A percentile compares a stretch with the other conserved stretches of the same genome.
Evolutionary conservation across 2,797 vertebrate species (phyloP).

Genomic region (Typhlichthys eigenmanni): DNA sequence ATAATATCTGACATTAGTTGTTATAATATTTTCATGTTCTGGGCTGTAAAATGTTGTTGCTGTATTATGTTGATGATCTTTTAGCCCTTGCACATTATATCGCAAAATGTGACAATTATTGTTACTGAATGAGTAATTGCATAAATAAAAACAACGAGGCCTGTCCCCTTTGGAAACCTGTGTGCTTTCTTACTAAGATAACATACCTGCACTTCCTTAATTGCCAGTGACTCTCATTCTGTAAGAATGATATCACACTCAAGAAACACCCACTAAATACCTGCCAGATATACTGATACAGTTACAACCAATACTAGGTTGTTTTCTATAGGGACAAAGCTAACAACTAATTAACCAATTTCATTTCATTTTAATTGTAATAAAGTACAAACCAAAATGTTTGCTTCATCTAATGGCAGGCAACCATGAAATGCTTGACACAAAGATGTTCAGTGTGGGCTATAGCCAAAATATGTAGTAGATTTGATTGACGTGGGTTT

Average conservation of each 20-base stretch:
- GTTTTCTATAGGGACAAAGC: not conserved
- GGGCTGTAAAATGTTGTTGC: not conserved
- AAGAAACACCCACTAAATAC: not conserved
- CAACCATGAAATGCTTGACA: not conserved
- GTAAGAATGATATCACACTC: not conserved
- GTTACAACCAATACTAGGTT: not conserved
- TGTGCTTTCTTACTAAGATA: conserved; percentile 10
- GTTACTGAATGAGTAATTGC: not conserved
- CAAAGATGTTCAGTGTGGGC: no score
- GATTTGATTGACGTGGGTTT: no score
- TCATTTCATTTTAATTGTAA: not conserved
- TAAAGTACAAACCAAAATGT: not conserved
- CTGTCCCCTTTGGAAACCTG: conserved; percentile 25
- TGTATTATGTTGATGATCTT: not conserved
- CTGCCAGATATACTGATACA: conserved; percentile 6
- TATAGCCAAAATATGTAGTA: no score
- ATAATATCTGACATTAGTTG: not conserved
- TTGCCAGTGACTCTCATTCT: conserved; percentile 14
- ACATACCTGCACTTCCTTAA: conserved; percentile 11
- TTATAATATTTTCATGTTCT: not conserved
- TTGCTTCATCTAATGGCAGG: no score
- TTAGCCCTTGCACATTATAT: not conserved
- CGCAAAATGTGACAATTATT: not conserved
- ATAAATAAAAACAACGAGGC: conserved; percentile 28
- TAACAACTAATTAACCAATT: not conserved